Evolutionary conservation across 37 sponge, comb jelly and placozoan genomes (phyloP).

Genomic region (Cliona cf. orientalis): DNA sequence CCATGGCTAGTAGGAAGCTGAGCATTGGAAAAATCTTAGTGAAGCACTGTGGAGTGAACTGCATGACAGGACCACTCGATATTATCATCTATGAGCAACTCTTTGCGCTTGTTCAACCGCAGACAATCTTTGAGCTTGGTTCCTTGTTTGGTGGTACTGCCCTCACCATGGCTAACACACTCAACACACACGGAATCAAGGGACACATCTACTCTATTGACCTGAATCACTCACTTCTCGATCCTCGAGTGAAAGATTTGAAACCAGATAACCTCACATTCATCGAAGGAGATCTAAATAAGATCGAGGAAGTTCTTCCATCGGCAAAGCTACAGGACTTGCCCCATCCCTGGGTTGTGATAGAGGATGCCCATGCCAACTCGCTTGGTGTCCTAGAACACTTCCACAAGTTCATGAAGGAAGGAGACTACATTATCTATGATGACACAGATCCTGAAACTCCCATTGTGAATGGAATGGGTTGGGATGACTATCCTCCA

Average conservation of each 20-base stretch:
- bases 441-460: conserved; percentile 74
- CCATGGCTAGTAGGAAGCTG: not conserved
- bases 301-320: conserved; percentile 54
- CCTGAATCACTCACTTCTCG: conserved; percentile 44
- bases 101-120: conserved; percentile 45
- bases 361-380: conserved; percentile 74
- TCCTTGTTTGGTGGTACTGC: conserved; percentile 62
- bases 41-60: conserved; percentile 8
- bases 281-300: conserved; percentile 43
- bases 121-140: conserved; percentile 73
- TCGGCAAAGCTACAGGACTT: conserved; percentile 21
- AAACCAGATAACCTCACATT: conserved; percentile 63
- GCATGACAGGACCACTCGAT: conserved; percentile 41
- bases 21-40: conserved; percentile 28
- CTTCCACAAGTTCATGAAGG: conserved; percentile 43
- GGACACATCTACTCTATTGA: conserved; percentile 51
- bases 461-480: too few relatives aligned
- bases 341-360: conserved; percentile 61
- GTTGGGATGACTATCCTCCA: too few relatives aligned
- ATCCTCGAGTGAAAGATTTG: conserved; percentile 8
- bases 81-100: conserved; percentile 38
- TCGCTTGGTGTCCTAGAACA: conserved; percentile 27
- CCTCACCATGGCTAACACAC: conserved; percentile 58
- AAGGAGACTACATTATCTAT: conserved; percentile 64
- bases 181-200: conserved; percentile 19